Base-by-base conservation (phyloP, 2,888 invertebrate genomes). In the Stictocephala bisonia region DNA sequence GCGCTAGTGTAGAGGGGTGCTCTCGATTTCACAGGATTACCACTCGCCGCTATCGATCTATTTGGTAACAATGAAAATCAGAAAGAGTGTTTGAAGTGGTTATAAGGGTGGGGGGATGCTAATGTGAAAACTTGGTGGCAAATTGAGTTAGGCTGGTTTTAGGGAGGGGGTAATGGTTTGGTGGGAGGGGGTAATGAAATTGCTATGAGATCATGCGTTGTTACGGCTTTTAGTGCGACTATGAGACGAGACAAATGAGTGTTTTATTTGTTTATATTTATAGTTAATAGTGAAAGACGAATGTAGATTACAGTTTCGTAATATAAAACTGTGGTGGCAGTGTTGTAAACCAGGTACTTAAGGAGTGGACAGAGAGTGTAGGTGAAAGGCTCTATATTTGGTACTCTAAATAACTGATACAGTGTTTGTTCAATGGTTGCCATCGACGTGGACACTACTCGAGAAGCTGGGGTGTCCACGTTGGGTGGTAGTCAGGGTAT, bases 111-210 rank as follows among this genome's bases (percentile, higher is more conserved):
- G 66, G 31, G 35, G 69, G 60, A 60, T 69, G 73, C 73, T 73
- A 73, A 73, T 73, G 73, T 73, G 73, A 69, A 73, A 73, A 73
- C 73, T 73, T 73, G 73, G 73, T 73, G 73, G 73, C 73, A 73
- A 73, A 73, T 73, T 73, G 73, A 73, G 73, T 73, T 73, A 73
- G 69, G 29, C 27, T 50, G 29, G 69, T 58, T 29, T 48, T 51
- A 51, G 48, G 60, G 60, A 22, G 18, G 72, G 44, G 53, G 58
- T 29, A 29, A 29, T 67, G 56, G 53, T 22, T 4, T 24, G 35
- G 53, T 20, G 35, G 27, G 58, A 27, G 41, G 67, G 56, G 24
- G 35, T 58, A 35, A 50, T 60, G 53, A 72, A 72, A 71, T 71
- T 56, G 56, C 56, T 60, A 60, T 60, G 60, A 60, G 60, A 35